Conservation (phyloP, 2,888 invertebrate genomes). For the Phragmatobia fuliginosa region DNA sequence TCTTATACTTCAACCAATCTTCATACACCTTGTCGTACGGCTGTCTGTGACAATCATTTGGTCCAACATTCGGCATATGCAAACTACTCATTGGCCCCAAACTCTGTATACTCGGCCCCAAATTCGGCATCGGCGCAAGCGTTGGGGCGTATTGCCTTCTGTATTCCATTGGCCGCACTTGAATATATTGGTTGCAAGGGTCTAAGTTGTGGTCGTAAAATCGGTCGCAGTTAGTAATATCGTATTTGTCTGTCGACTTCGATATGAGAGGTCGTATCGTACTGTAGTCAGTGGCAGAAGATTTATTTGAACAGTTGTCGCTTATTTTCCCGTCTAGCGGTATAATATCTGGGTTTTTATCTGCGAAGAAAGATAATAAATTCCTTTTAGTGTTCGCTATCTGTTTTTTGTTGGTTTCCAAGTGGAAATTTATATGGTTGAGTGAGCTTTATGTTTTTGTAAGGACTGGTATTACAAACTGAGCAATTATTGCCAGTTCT, state of each 20-base stretch:
- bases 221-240: conserved; percentile 70
- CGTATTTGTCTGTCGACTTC: conserved; percentile 76
- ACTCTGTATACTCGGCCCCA: conserved; percentile 68
- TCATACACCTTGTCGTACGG: conserved; percentile 81
- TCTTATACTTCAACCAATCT: conserved; percentile 86
- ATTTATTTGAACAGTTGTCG: conserved; percentile 81
- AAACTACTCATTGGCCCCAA: conserved; percentile 60
- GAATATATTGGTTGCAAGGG: conserved; percentile 76
- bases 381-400: conserved; percentile 33
- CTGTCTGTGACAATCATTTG: conserved; percentile 75
- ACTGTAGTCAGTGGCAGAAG: conserved; percentile 79
- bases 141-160: conserved; percentile 65
- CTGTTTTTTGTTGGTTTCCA: conserved; percentile 31
- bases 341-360: conserved; percentile 84
- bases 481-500: conserved; percentile 21
- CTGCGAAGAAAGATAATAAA: conserved; percentile 60
- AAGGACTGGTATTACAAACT: conserved; percentile 16
- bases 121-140: conserved; percentile 64
- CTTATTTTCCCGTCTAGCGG: conserved; percentile 82
- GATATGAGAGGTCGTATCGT: conserved; percentile 78
- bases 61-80: conserved; percentile 58
- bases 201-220: conserved; percentile 77
- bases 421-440: conserved; percentile 33
- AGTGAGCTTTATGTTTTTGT: conserved; percentile 31
- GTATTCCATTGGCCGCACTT: conserved; percentile 76